Conservation (phyloP, 2,888 invertebrate genomes). For the Trilocha varians region DNA sequence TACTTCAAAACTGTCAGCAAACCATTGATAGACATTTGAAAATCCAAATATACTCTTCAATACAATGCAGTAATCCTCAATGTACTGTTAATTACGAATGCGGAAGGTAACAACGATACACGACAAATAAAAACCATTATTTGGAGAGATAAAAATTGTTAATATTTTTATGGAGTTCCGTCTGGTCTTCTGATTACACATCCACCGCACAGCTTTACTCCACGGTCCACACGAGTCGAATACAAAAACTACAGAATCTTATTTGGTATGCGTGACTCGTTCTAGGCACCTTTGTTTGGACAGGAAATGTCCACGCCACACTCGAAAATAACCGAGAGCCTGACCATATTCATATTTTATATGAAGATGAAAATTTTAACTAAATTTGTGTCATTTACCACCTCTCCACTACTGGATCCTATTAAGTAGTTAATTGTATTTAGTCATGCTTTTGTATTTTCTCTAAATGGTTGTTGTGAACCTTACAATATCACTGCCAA, state of each 20-base stretch:
- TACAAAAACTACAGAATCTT: constrained; percentile 41
- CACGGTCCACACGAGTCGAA: constrained; percentile 41
- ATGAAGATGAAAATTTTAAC: no score
- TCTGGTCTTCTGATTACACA: constrained; percentile 57
- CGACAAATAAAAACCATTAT: constrained; percentile 13
- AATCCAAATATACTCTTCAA: no score
- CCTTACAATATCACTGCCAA: no score
- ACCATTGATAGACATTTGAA: no score
- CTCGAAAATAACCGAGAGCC: constrained; percentile 54
- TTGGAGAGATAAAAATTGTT: constrained; percentile 24
- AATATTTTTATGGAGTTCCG: constrained; percentile 54
- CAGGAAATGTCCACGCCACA: constrained; percentile 62
- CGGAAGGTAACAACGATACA: constrained; percentile 1
- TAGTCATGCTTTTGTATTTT: no score
- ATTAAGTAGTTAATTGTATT: no score
- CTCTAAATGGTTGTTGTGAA: no score
- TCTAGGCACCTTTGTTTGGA: constrained; percentile 64
- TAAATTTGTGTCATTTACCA: no score
- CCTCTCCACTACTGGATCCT: no score
- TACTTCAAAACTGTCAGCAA: no score
- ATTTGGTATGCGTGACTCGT: constrained; percentile 57
- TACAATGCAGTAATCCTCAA: no score
- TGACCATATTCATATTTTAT: constrained; percentile 43
- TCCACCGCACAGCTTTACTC: constrained; percentile 50
- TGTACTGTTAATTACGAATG: no score